phyloP scores from a whole-genome alignment of 2,113 vertebrate genomes.

The Apteryx mantelli region DNA sequence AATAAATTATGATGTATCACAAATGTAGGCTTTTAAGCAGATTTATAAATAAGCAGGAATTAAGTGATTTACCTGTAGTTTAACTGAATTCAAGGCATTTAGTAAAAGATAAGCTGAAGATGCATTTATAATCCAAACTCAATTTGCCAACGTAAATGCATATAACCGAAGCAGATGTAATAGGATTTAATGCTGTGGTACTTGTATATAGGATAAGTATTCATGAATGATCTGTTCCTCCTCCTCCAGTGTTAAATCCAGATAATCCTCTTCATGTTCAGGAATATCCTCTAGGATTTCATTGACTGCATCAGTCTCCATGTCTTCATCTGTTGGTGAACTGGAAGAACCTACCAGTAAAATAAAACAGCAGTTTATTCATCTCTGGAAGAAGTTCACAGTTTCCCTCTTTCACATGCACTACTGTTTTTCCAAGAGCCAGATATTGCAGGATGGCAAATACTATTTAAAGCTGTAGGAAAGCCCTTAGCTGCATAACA shows the following conservation, averaged over 20 bases:
- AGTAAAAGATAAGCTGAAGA: constrained; percentile 53
- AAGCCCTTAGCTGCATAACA: background rate
- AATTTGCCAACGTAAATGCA: constrained; percentile 39
- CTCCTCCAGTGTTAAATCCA: constrained; percentile 94
- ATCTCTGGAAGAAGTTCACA: background rate
- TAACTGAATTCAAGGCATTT: constrained; percentile 47
- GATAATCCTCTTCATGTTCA: constrained; percentile 94
- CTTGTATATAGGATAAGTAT: constrained; percentile 82
- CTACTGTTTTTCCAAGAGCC: background rate
- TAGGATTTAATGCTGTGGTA: constrained; percentile 50
- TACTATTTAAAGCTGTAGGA: background rate
- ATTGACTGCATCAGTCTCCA: constrained; percentile 87
- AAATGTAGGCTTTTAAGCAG: constrained; percentile 48
- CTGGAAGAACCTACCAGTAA: constrained; percentile 76
- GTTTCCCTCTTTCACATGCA: background rate
- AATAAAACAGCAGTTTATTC: background rate
- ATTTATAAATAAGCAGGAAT: constrained; percentile 61
- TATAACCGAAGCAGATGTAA: constrained; percentile 2
- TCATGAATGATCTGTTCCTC: constrained; percentile 86
- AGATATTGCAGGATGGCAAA: background rate
- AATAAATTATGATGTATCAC: constrained; percentile 59
- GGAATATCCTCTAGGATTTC: constrained; percentile 94
- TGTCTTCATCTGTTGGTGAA: constrained; percentile 77
- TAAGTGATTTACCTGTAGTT: constrained; percentile 16
- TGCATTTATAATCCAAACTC: constrained; percentile 40